phyloP scores from a whole-genome alignment of 2,797 vertebrate species.

The Ispidina picta region DNA sequence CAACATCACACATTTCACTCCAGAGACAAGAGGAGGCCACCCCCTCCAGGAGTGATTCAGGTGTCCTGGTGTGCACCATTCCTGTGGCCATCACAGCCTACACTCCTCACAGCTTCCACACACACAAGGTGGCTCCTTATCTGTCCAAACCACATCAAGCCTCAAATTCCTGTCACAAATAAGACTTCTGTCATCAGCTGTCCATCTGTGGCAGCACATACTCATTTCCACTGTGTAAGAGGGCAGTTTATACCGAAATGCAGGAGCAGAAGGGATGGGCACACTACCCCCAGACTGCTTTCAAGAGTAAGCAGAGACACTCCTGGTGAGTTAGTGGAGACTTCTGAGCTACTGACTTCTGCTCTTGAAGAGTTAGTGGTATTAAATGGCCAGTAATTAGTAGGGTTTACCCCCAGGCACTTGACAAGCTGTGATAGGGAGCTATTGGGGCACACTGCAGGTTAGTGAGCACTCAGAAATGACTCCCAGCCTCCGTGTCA shows the following conservation, averaged over 20 bases:
- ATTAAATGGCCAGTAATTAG: background rate
- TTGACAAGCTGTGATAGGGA: background rate
- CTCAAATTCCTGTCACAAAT: background rate
- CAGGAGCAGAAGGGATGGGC: background rate
- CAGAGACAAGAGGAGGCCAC: background rate
- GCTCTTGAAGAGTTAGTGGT: background rate
- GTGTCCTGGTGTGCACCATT: background rate
- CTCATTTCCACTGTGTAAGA: background rate
- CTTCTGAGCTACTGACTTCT: background rate
- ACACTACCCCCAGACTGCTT: background rate
- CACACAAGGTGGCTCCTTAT: background rate
- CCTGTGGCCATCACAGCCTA: background rate
- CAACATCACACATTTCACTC: background rate
- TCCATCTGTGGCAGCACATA: background rate
- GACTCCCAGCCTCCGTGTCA: background rate
- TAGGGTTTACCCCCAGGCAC: background rate
- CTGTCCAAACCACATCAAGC: background rate
- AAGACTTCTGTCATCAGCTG: background rate
- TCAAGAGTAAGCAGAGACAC: background rate
- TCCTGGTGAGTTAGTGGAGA: background rate
- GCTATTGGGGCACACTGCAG: background rate
- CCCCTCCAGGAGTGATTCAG: background rate
- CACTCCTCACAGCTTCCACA: background rate
- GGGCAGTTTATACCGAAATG: background rate
- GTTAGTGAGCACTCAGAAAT: background rate